These are phyloP conservation scores for Panthera tigris DNA, from an alignment of 2,113 vertebrate genomes.

Conservation along the genomic window DNA sequence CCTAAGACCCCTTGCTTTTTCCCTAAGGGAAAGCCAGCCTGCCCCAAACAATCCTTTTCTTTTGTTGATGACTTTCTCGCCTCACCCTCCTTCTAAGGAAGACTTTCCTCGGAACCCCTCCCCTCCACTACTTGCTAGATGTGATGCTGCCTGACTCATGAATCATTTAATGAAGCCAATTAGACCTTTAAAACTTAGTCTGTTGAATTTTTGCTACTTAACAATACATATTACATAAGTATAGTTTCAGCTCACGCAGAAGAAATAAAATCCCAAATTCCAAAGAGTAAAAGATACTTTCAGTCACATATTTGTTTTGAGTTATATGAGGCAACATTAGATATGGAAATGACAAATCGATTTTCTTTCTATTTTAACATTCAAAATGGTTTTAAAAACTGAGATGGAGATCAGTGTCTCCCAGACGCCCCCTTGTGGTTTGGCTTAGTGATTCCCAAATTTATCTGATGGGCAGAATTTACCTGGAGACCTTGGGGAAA, in stretches of 20 bases:
- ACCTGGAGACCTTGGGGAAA: not conserved
- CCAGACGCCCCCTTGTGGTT: slow-evolving; percentile 58
- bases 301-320: not conserved
- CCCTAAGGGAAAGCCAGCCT: not conserved
- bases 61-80: not conserved
- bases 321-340: not conserved
- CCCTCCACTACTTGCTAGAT: not conserved
- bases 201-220: not conserved
- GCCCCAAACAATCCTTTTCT: not conserved
- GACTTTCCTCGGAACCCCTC: no score
- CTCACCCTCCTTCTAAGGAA: not conserved
- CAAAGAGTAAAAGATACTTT: slow-evolving; percentile 38
- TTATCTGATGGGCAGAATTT: not conserved
- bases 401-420: not conserved
- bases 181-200: not conserved
- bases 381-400: not conserved
- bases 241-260: not conserved
- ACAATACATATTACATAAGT: not conserved
- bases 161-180: not conserved
- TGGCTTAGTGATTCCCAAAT: not conserved
- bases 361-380: slow-evolving; percentile 45
- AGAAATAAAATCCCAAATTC: slow-evolving; percentile 26
- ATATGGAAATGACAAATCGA: not conserved
- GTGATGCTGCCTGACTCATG: not conserved
- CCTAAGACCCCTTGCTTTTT: not conserved